Conservation (phyloP, 2,113 vertebrate genomes). For the Arothron firmamentum region DNA sequence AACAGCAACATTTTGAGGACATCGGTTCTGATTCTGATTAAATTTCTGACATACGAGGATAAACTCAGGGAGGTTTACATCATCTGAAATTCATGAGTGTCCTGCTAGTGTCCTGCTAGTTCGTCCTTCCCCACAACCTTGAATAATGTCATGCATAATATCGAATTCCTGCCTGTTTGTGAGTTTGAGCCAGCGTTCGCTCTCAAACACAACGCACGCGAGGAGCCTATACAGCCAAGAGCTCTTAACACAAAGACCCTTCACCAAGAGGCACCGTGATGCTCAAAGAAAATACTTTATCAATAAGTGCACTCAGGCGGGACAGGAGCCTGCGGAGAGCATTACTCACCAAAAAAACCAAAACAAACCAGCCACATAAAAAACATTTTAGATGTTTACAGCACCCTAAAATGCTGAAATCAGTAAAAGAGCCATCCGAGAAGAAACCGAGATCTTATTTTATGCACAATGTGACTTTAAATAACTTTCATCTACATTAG, state of each 20-base stretch:
- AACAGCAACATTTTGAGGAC: not conserved
- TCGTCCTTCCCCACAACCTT: constrained; percentile 47
- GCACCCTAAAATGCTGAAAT: not conserved
- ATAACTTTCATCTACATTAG: constrained; percentile 22
- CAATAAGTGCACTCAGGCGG: constrained; percentile 9
- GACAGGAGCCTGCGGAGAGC: too few relatives aligned
- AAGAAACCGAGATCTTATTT: not conserved
- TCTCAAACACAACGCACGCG: constrained; percentile 15
- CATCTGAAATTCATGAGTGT: constrained; percentile 48
- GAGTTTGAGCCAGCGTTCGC: constrained; percentile 2
- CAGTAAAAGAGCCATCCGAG: not conserved
- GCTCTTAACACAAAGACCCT: constrained; percentile 25
- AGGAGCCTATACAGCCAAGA: constrained; percentile 34
- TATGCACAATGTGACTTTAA: not conserved
- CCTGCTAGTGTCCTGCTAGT: constrained; percentile 18
- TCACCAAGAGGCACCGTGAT: constrained; percentile 1
- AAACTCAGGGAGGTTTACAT: constrained; percentile 7
- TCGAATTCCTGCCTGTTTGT: constrained; percentile 14
- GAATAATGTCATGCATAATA: constrained; percentile 24
- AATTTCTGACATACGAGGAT: constrained; percentile 13
- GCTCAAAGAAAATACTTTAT: constrained; percentile 20
- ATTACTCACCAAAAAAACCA: too few relatives aligned
- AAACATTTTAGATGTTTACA: not conserved
- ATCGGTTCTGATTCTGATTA: constrained; percentile 12
- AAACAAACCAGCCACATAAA: too few relatives aligned